These are phyloP conservation scores for Aethina tumida DNA, from an alignment of 1,140 invertebrate genomes.

Conservation along the genomic window DNA sequence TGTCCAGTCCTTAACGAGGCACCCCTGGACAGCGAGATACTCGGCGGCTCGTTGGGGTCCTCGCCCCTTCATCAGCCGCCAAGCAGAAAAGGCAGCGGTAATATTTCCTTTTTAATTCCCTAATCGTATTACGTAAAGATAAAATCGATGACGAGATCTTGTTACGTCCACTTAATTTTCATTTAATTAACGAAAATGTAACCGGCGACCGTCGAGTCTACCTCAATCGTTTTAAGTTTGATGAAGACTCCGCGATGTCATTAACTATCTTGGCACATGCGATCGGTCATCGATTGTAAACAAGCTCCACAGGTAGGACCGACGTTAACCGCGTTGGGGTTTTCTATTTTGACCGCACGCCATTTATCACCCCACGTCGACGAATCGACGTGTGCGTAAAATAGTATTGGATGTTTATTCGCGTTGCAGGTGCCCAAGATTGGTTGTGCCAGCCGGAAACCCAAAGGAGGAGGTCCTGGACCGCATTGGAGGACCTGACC, in stretches of 20 bases:
- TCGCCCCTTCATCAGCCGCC: conserved; percentile 32
- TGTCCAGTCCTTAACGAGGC: conserved; percentile 61
- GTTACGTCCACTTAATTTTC: too few species aligned
- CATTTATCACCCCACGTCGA: background rate
- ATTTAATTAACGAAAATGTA: too few species aligned
- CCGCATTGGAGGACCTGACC: conserved; percentile 58
- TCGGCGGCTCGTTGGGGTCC: conserved; percentile 38
- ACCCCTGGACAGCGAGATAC: conserved; percentile 39
- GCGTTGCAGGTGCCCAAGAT: conserved; percentile 38
- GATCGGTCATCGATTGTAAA: too few species aligned
- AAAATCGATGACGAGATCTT: too few species aligned
- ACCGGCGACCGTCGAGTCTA: too few species aligned
- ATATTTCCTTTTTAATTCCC: conserved; percentile 18
- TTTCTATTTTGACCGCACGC: background rate
- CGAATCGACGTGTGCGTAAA: background rate
- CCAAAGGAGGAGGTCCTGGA: conserved; percentile 68
- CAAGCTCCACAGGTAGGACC: too few species aligned
- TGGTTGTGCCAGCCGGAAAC: conserved; percentile 40
- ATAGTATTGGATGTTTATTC: conserved; percentile 1
- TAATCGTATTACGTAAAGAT: background rate
- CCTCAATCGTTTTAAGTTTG: too few species aligned
- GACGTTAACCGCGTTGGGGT: too few species aligned
- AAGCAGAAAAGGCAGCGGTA: conserved; percentile 45
- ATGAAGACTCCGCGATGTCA: too few species aligned
- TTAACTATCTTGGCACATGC: too few species aligned